Evolutionary conservation across 2,888 invertebrate species (phyloP).

Genomic region (Leptinotarsa tumamoca): DNA sequence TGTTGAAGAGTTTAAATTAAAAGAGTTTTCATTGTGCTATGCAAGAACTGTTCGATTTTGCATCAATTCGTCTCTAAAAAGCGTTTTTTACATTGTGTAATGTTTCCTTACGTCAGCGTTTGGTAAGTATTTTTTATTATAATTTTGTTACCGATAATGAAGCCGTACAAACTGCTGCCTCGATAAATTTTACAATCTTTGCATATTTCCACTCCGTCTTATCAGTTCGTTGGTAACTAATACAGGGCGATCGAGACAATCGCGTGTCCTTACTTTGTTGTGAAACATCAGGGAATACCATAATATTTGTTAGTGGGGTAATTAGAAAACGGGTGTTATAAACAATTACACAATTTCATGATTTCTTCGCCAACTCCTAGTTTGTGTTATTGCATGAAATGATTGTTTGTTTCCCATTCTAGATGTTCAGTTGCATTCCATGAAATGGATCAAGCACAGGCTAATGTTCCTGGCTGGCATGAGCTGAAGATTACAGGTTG

Average conservation of each 20-base stretch:
- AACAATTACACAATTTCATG: conserved; percentile 26
- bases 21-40: neutral
- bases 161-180: conserved; percentile 11
- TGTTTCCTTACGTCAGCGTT: conserved; percentile 50
- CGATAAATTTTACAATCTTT: conserved; percentile 31
- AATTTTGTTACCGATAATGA: conserved; percentile 29
- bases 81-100: conserved; percentile 43
- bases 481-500: conserved; percentile 78
- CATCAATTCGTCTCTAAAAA: neutral
- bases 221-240: neutral
- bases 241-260: neutral
- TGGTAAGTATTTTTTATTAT: conserved; percentile 45
- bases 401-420: conserved; percentile 23
- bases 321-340: conserved; percentile 33
- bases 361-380: conserved; percentile 19
- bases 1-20: neutral
- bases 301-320: conserved; percentile 30
- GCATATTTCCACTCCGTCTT: neutral
- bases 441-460: conserved; percentile 48
- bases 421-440: conserved; percentile 36
- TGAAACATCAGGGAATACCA: conserved; percentile 22
- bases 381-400: conserved; percentile 15
- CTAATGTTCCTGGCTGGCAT: conserved; percentile 68
- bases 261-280: neutral
- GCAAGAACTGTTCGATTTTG: neutral